These are phyloP conservation scores for Megathymus violae DNA, from an alignment of 1,140 invertebrate species.

Conservation along the genomic window DNA sequence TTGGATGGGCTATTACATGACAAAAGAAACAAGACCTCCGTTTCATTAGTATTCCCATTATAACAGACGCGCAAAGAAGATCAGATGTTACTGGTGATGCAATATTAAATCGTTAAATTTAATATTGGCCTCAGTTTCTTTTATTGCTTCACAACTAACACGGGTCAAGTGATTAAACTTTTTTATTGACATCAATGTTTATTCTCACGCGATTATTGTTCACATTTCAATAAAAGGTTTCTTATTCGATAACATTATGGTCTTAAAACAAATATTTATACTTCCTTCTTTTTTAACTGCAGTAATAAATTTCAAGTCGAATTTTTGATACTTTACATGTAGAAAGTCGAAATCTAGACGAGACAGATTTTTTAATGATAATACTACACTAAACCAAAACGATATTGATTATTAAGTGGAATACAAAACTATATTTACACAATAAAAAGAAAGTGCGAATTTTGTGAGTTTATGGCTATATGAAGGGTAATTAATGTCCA, in stretches of 20 bases:
- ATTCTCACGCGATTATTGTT: constrained; percentile 75
- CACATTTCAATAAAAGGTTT: constrained; percentile 42
- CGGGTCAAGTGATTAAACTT: constrained; percentile 64
- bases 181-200: constrained; percentile 68
- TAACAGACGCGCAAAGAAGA: constrained; percentile 41
- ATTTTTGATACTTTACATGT: too few species aligned
- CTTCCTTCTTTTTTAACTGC: neutral
- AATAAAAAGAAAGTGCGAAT: too few species aligned
- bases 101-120: constrained; percentile 81
- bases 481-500: too few species aligned
- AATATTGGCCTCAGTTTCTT: constrained; percentile 78
- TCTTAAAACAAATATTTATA: constrained; percentile 25
- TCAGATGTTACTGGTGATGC: constrained; percentile 58
- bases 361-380: too few species aligned
- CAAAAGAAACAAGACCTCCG: constrained; percentile 56
- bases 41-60: constrained; percentile 36
- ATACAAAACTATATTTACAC: too few species aligned
- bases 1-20: constrained; percentile 46
- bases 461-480: too few species aligned
- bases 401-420: too few species aligned
- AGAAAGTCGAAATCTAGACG: too few species aligned
- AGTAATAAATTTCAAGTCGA: too few species aligned
- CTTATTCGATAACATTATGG: constrained; percentile 11
- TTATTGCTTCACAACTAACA: constrained; percentile 75
- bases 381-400: too few species aligned